These are phyloP conservation scores for Pocillopora meandrina DNA, from an alignment of 92 coral and sea anemone species.

Conservation along the genomic window DNA sequence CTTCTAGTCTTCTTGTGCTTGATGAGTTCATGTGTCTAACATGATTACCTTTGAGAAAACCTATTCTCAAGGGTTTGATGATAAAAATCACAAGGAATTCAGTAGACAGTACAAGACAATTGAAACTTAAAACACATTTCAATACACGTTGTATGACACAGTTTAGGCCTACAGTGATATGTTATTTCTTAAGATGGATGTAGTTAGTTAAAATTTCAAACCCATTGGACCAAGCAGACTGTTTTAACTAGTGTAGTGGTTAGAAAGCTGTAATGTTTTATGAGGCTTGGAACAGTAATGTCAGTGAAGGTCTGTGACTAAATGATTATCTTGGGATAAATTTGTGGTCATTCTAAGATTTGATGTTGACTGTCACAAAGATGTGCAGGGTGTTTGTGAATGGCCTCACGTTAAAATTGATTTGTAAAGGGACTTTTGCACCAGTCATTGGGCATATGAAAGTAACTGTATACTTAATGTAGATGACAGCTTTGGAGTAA, in stretches of 20 bases:
- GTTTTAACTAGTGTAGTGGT: neutral
- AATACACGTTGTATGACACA: no score
- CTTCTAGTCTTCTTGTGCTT: neutral
- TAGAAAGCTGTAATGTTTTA: neutral
- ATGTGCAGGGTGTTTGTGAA: neutral
- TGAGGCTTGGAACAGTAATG: neutral
- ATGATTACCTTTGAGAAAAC: neutral
- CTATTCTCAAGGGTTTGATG: neutral
- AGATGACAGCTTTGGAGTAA: no score
- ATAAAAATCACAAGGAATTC: neutral
- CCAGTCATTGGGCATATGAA: no score
- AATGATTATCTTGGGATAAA: slow-evolving; percentile 35
- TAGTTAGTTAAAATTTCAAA: no score
- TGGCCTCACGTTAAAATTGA: neutral
- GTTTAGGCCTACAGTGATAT: no score
- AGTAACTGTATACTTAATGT: no score
- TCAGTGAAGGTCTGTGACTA: neutral
- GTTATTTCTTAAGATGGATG: no score
- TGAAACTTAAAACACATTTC: neutral
- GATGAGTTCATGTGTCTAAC: neutral
- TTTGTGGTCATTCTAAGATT: slow-evolving; percentile 11
- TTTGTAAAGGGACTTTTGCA: neutral
- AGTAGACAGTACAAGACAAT: neutral
- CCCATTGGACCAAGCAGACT: no score
- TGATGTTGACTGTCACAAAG: slow-evolving; percentile 24